Evolutionary conservation across 2,888 invertebrate species (phyloP).

Genomic region (Ectemnius lituratus): DNA sequence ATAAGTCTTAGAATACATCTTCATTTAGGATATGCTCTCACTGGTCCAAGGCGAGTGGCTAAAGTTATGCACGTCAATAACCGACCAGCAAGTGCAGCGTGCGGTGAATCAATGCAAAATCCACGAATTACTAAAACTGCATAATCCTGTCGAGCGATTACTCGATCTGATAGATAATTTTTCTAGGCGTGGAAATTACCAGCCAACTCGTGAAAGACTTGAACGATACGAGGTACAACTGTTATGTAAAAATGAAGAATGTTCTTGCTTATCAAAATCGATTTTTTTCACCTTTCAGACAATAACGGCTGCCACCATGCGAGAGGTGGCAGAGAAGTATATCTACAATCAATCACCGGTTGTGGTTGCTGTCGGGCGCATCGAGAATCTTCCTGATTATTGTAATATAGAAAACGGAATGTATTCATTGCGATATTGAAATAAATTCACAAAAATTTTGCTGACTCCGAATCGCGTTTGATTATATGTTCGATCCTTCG

Average conservation of each 20-base stretch:
- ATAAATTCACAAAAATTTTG: too few relatives aligned
- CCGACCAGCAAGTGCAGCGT: conserved; percentile 70
- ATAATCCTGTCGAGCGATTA: conserved; percentile 72
- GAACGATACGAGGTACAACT: conserved; percentile 51
- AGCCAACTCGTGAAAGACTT: conserved; percentile 59
- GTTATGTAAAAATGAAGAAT: neutral
- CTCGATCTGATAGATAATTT: conserved; percentile 76
- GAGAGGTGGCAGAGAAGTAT: conserved; percentile 66
- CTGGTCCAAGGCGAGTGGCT: conserved; percentile 77
- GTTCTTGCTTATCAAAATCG: neutral
- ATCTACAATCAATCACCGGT: conserved; percentile 78
- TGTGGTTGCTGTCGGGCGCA: conserved; percentile 77
- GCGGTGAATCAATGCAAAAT: conserved; percentile 74
- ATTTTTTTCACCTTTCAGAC: conserved; percentile 27
- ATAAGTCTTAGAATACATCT: conserved; percentile 3
- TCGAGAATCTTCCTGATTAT: conserved; percentile 78
- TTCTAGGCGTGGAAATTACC: conserved; percentile 70
- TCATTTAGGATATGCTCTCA: conserved; percentile 71
- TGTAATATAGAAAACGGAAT: conserved; percentile 24
- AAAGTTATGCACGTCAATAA: conserved; percentile 73
- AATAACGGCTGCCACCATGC: conserved; percentile 41
- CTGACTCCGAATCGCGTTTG: too few relatives aligned
- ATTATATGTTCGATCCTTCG: neutral
- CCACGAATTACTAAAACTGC: conserved; percentile 67
- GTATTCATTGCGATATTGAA: conserved; percentile 43